These are phyloP conservation scores for Neopipo cinnamomea DNA, from an alignment of 2,113 vertebrate genomes.

Conservation along the genomic window DNA sequence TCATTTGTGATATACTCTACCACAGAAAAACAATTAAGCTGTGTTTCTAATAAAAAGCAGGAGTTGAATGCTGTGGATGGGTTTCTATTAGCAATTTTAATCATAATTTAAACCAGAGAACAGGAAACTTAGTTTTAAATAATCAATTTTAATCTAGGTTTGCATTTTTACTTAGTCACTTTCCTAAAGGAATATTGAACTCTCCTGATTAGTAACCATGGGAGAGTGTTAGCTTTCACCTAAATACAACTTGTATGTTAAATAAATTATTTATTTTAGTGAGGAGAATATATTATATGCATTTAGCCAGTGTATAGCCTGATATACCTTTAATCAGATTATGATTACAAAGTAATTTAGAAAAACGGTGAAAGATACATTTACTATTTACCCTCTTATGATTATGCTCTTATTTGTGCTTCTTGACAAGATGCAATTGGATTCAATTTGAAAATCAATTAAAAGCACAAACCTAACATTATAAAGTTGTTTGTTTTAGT, in stretches of 20 bases:
- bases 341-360: not conserved
- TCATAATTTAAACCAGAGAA: not conserved
- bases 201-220: not conserved
- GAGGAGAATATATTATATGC: not conserved
- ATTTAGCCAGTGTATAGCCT: not conserved
- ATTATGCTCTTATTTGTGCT: not conserved
- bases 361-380: not conserved
- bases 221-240: not conserved
- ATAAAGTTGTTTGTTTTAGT: conserved; percentile 44
- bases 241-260: not conserved
- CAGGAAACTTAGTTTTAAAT: not conserved
- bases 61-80: not conserved
- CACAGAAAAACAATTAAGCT: not conserved
- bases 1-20: not conserved
- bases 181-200: not conserved
- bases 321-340: not conserved
- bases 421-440: not conserved
- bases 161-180: not conserved
- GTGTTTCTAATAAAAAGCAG: not conserved
- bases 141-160: not conserved
- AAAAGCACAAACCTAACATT: not conserved
- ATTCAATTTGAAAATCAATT: conserved; percentile 29
- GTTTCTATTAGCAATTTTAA: not conserved
- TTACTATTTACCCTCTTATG: not conserved
- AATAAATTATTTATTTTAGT: not conserved